A percentile compares a stretch with the other conserved stretches of the same genome.
Conservation (phyloP, 2,113 vertebrate species). For the Lates calcarifer region DNA sequence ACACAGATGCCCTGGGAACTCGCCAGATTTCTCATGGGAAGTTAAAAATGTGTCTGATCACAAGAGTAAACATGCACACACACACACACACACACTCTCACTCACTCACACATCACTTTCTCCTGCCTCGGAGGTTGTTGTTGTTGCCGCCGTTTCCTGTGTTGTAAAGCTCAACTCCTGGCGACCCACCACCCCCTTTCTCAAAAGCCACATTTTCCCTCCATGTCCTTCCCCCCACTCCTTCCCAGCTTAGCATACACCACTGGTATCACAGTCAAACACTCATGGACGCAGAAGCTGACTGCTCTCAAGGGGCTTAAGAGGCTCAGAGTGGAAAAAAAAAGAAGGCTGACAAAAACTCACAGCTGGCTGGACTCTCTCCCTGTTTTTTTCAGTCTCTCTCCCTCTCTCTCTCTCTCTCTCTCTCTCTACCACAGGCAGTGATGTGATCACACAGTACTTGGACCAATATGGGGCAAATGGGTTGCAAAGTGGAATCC, state of each 20-base stretch:
- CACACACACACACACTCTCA: background rate
- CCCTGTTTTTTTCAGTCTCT: background rate
- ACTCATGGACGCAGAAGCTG: constrained; percentile 22
- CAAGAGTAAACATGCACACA: constrained; percentile 17
- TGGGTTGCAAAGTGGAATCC: constrained; percentile 9
- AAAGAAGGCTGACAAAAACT: constrained; percentile 55
- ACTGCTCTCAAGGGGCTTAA: constrained; percentile 56
- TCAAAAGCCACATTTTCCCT: constrained; percentile 30
- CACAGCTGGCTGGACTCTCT: constrained; percentile 69
- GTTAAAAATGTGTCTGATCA: constrained; percentile 61
- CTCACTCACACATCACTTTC: constrained; percentile 43
- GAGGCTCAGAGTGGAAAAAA: constrained; percentile 28
- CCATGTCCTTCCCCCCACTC: background rate
- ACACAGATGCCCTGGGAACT: constrained; percentile 59
- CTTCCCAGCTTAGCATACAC: background rate
- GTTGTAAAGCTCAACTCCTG: constrained; percentile 42
- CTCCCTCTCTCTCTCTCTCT: background rate
- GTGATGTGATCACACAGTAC: constrained; percentile 30
- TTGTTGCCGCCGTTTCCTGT: constrained; percentile 45
- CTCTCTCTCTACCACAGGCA: background rate
- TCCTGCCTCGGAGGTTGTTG: constrained; percentile 10
- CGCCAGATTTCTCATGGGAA: constrained; percentile 72
- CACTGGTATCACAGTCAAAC: constrained; percentile 31
- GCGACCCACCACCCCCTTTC: background rate
- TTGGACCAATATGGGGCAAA: constrained; percentile 14